Base-by-base conservation (phyloP, 2,113 vertebrate genomes). In the Etheostoma spectabile region DNA sequence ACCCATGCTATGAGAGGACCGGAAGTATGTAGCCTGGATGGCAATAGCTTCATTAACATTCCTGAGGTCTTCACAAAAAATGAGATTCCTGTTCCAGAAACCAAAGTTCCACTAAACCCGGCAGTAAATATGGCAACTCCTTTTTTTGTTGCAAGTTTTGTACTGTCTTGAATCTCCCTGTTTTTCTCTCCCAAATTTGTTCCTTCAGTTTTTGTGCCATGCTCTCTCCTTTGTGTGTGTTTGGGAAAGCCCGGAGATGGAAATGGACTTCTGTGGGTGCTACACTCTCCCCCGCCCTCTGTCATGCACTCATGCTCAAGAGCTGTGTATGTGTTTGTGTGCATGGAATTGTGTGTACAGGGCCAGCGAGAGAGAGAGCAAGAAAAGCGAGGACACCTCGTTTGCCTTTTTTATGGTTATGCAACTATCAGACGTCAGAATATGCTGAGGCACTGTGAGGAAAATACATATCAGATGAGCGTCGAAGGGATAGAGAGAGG, bases 221-320 rank as follows among this genome's bases (percentile, higher is more conserved):
- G 11, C 55, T 45, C 13, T 63, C 18, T 57, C n/a, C n/a, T 8
- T 68, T 45, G 19, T 51, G 56, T 55, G 38, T 76, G 59, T 68
- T 55, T 4, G 79, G 71, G 60, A 49, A 51, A 68, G 62, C 68
- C 74, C 4, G 2, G 60, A 46, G 73, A 72, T 55, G 22, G 59
- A 85, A 78, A 85, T 87, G 70, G 82, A 82, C 70, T 45, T 76
- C 65, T 60, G 77, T 78, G 74, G 81, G 81, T 63, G 73, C 46
- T 27, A 24, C 27, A 67, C 67, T 61, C 69, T 21, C 64, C 66
- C 51, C 21, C 63, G 48, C 46, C 51, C 74, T 56, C 55, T 72
- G 45, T 59, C 61, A 71, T 49, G 64, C 52, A 66, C 64, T 74
- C 68, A 8, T 49, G 52, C 72, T 55, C 55, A 49, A 55, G 24